phyloP scores from a whole-genome alignment of 2,888 invertebrate genomes.

The Himalopsyche japonica region DNA sequence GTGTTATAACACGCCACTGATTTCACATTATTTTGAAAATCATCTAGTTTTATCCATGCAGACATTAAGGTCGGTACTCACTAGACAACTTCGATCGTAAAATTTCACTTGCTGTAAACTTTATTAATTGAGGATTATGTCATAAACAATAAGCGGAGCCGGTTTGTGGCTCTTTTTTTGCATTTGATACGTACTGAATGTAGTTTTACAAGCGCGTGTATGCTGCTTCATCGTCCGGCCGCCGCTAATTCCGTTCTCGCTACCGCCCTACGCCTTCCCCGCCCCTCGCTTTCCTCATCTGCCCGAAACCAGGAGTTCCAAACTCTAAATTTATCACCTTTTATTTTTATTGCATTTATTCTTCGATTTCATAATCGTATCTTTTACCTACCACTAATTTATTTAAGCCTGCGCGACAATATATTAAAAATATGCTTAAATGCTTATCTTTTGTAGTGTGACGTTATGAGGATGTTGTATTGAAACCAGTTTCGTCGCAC shows the following conservation, averaged over 20 bases:
- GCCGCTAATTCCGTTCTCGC: slow-evolving; percentile 34
- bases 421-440: too few species aligned
- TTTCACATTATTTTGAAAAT: not conserved
- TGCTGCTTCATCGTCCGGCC: slow-evolving; percentile 7
- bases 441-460: too few species aligned
- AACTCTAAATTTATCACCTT: not conserved
- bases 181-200: not conserved
- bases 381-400: too few species aligned
- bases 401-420: too few species aligned
- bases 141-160: not conserved
- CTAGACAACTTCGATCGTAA: not conserved
- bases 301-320: not conserved
- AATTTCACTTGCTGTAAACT: not conserved
- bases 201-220: not conserved
- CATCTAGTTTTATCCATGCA: not conserved
- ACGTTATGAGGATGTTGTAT: too few species aligned
- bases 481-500: too few species aligned
- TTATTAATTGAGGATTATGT: not conserved
- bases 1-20: too few species aligned
- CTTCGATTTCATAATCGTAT: too few species aligned
- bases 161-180: not conserved
- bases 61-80: not conserved
- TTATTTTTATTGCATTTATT: too few species aligned
- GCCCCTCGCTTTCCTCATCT: slow-evolving; percentile 13
- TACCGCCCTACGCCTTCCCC: slow-evolving; percentile 37